phyloP scores from a whole-genome alignment of 92 coral and sea anemone genomes.

The Anthopleura xanthogrammica region DNA sequence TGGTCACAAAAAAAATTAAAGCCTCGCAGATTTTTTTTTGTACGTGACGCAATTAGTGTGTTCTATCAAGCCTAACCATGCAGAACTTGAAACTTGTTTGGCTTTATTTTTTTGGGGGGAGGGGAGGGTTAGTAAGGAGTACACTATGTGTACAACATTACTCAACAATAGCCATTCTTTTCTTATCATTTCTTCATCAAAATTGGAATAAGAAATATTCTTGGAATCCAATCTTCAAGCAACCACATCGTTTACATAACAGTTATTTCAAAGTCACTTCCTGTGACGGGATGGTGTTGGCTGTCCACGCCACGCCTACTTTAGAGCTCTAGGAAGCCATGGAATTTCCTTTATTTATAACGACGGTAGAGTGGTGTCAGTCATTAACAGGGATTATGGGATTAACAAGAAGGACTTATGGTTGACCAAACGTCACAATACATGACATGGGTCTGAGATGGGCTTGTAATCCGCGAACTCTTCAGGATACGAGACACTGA shows the following conservation, averaged over 20 bases:
- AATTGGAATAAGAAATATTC: neutral
- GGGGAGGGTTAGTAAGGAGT: neutral
- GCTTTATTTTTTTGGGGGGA: neutral
- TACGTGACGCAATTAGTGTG: neutral
- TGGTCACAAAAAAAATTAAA: neutral
- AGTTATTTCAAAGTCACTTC: neutral
- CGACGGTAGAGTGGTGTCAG: neutral
- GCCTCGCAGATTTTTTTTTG: neutral
- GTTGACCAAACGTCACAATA: neutral
- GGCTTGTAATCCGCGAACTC: neutral
- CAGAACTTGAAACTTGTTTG: neutral
- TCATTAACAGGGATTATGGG: constrained; percentile 3
- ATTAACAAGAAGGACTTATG: neutral
- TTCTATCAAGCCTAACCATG: neutral
- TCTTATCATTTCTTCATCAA: neutral
- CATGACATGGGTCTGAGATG: neutral
- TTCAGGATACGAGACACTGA: no score
- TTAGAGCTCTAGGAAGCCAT: neutral
- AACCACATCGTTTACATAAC: constrained; percentile 4
- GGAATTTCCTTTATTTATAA: neutral
- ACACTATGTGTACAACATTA: neutral
- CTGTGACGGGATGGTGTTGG: neutral
- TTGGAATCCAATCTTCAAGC: neutral
- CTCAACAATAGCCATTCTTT: neutral
- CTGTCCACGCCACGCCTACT: neutral